Base-by-base conservation (phyloP, 1,140 invertebrate species). In the Stegodyphus dumicola region DNA sequence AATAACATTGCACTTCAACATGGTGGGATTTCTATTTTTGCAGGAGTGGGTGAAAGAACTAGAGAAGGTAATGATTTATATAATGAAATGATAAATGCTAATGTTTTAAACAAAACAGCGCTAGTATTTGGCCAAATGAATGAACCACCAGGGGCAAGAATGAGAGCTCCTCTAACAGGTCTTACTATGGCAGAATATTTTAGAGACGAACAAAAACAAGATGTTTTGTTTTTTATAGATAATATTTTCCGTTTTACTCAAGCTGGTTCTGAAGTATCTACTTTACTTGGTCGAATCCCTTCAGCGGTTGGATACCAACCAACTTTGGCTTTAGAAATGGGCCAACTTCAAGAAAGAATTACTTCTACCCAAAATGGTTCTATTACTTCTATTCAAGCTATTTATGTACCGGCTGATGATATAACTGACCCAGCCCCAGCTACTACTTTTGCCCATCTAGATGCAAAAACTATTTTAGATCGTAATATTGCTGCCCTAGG, bases 391-490 rank as follows among this genome's bases (percentile, higher is more conserved):
- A 92, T 93, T 77, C 93, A 92, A 90, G 93, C 93, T 85, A 93
- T 93, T 86, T 93, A 94, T 88, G 93, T 93, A 85, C 93, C 93
- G 81, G 93, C 93, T 91, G 93, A 93, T 89, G 93, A 94, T 90
- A 92, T 94, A 91, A 94, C 93, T 88, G 93, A 94, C 91, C 93
- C 93, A 93, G n/a, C n/a, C n/a, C n/a, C 93, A 67, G 93, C 93
- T 86, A 94, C 93, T 9, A 93, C 93, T 67, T 93, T 93, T 89
- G 93, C 93, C 89, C 93, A 93, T 89, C 92, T 93, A 90, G 93
- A 93, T 88, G 86, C 93, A 89, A 94, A 92, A 85, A 93, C 93
- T 91, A 93, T 93, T 87, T 90, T 94, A 90, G 93, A 93, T 81
- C 91, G 93, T 88, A 92, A 92, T 90, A 93, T 93, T 90, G 92